These are phyloP conservation scores for Erannis defoliaria DNA, from an alignment of 2,888 invertebrate species.

Conservation along the genomic window DNA sequence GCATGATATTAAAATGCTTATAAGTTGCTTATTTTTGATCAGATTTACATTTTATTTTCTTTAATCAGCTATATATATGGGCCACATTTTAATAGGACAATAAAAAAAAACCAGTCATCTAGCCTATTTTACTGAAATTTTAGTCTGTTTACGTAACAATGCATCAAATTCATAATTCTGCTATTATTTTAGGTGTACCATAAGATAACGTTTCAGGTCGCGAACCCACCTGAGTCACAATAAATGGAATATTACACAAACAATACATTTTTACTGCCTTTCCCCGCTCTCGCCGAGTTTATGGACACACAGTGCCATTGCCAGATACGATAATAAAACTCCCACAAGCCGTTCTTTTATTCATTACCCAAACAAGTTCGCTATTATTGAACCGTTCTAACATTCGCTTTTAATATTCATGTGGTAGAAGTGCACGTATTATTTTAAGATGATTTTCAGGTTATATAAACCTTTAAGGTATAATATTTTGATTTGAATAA, in stretches of 20 bases:
- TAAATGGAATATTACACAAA: conserved; percentile 34
- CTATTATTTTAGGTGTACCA: conserved; percentile 1
- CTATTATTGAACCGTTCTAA: conserved; percentile 35
- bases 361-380: conserved; percentile 43
- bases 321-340: conserved; percentile 39
- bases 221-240: conserved; percentile 24
- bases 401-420: conserved; percentile 14
- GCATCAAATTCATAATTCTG: neutral
- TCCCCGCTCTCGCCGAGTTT: conserved; percentile 29
- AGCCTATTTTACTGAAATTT: too few species aligned
- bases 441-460: neutral
- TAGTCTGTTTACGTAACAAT: neutral
- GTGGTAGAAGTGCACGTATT: neutral
- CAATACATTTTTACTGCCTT: conserved; percentile 28
- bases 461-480: neutral
- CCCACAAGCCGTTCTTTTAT: conserved; percentile 44
- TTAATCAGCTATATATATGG: too few species aligned
- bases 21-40: too few species aligned
- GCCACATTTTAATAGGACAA: too few species aligned
- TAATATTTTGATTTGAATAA: neutral
- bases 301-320: conserved; percentile 37
- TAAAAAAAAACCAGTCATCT: too few species aligned
- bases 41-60: too few species aligned
- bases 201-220: conserved; percentile 23
- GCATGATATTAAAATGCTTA: too few species aligned